Conservation (phyloP, 1,140 invertebrate genomes). For the Trichogramma pretiosum region DNA sequence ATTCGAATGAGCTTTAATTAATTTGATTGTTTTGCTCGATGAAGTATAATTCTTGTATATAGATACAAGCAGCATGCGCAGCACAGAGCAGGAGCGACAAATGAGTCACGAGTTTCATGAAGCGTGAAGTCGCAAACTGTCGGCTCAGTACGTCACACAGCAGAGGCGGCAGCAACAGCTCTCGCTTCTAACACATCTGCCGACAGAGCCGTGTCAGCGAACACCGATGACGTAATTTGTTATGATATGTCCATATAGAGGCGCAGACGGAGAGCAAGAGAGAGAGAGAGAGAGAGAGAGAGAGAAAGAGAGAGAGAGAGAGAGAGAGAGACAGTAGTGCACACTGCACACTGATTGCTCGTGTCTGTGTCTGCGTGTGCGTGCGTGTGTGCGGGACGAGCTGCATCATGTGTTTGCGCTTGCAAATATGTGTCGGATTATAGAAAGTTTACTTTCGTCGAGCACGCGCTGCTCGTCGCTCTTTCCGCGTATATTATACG, state of each 20-base stretch:
- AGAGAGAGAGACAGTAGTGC: neutral
- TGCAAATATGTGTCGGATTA: neutral
- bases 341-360: too few species aligned
- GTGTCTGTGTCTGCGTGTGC: too few species aligned
- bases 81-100: too few species aligned
- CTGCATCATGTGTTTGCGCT: neutral
- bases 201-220: neutral
- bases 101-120: too few species aligned
- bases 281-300: neutral
- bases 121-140: neutral
- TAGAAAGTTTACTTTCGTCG: neutral
- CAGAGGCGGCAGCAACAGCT: too few species aligned
- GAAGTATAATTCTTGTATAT: too few species aligned
- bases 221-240: neutral
- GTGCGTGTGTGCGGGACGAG: neutral
- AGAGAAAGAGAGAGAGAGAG: neutral
- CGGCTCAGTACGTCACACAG: neutral
- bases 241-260: neutral
- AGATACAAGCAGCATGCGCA: too few species aligned
- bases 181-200: too few species aligned
- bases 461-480: neutral
- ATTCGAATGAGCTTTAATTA: too few species aligned
- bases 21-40: too few species aligned
- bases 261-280: neutral
- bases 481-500: too few species aligned